These are phyloP conservation scores for Grammatotria lemairii DNA, from an alignment of 2,113 vertebrate genomes.

Conservation along the genomic window DNA sequence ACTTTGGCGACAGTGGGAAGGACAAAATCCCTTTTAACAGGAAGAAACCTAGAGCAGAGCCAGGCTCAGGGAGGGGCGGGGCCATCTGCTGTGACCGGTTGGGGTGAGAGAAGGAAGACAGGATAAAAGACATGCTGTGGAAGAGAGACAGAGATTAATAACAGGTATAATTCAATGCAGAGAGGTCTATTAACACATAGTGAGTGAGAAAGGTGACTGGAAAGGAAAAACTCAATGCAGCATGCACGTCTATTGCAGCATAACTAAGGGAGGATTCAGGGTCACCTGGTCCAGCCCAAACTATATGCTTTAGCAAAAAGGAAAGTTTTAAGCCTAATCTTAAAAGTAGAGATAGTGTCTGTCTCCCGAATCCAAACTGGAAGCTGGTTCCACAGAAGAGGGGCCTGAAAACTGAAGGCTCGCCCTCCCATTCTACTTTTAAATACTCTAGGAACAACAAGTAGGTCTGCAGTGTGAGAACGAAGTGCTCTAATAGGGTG, in stretches of 20 bases:
- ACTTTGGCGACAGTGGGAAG: not conserved
- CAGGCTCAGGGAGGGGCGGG: accelerated
- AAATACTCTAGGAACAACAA: not conserved
- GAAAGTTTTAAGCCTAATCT: accelerated
- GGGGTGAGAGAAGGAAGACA: accelerated
- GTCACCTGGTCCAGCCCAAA: not conserved
- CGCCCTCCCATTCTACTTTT: accelerated
- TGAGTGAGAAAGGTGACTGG: not conserved
- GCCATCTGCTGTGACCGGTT: accelerated
- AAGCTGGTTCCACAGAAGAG: not conserved
- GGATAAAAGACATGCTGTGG: not conserved
- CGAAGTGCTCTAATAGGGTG: too few species aligned
- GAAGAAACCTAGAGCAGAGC: accelerated
- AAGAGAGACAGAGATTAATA: accelerated
- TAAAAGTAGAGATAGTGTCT: not conserved
- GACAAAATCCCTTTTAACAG: accelerated
- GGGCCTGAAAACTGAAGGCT: not conserved
- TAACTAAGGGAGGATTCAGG: not conserved
- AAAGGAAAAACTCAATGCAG: accelerated
- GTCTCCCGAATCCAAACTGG: not conserved
- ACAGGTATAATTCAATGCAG: accelerated
- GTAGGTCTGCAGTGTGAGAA: not conserved
- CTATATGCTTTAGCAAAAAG: not conserved
- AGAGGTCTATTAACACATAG: accelerated
- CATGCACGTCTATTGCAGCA: not conserved